Percentiles rank a stretch among this genome's conserved stretches.
These are phyloP conservation scores for Poecilia latipinna DNA, from an alignment of 2,113 vertebrate species.

Conservation along the genomic window DNA sequence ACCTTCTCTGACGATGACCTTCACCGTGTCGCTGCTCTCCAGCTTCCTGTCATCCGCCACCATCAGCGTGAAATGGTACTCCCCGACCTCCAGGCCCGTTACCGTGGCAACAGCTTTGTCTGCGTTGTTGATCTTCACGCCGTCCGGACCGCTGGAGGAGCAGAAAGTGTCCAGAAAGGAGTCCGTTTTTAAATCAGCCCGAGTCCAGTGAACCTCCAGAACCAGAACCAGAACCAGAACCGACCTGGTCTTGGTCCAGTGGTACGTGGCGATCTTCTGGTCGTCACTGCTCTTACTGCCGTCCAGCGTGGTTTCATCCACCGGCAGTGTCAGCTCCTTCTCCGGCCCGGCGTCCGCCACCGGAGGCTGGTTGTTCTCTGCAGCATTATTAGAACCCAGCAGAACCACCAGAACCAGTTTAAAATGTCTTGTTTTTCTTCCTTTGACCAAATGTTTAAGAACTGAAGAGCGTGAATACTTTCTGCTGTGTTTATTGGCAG, in stretches of 20 bases:
- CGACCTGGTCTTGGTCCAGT: constrained; percentile 91
- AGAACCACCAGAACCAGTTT: not conserved
- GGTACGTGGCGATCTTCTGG: constrained; percentile 91
- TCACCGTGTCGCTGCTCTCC: constrained; percentile 87
- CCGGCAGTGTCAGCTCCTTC: constrained; percentile 94
- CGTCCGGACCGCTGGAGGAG: constrained; percentile 86
- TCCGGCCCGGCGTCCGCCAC: constrained; percentile 94
- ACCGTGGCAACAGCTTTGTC: constrained; percentile 89
- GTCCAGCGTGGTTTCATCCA: constrained; percentile 93
- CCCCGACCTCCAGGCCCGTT: constrained; percentile 90
- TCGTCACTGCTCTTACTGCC: constrained; percentile 95
- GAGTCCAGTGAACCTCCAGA: not conserved
- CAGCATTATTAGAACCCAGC: constrained; percentile 3
- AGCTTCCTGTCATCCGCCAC: constrained; percentile 92
- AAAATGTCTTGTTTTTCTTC: not conserved
- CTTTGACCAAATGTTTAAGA: too few species aligned
- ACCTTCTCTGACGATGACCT: constrained; percentile 95
- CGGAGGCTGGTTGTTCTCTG: constrained; percentile 97
- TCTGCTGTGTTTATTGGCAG: too few species aligned
- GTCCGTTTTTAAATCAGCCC: not conserved
- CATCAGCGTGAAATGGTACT: constrained; percentile 90
- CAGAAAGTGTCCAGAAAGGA: not conserved
- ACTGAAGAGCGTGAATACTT: too few species aligned
- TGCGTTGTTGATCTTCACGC: constrained; percentile 92
- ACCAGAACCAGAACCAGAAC: constrained; percentile 43